phyloP scores from a whole-genome alignment of 2,797 vertebrate species.

The Alcedo quadribrachys region DNA sequence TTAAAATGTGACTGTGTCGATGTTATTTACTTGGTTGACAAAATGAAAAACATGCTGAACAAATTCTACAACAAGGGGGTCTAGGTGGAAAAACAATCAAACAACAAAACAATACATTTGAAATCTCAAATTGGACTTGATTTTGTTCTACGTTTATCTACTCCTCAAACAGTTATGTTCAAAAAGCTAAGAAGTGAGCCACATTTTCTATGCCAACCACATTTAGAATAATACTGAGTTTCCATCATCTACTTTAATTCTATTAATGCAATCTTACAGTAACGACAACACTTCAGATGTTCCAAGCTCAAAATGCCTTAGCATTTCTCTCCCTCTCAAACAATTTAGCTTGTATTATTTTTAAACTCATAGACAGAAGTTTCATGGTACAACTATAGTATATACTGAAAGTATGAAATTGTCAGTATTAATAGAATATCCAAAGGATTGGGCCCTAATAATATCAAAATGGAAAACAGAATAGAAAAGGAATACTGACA shows the following conservation, averaged over 20 bases:
- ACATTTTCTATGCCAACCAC: conserved; percentile 70
- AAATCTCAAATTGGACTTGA: conserved; percentile 6
- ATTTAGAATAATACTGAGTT: conserved; percentile 53
- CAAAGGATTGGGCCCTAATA: not conserved
- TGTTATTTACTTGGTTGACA: not conserved
- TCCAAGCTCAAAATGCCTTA: conserved; percentile 27
- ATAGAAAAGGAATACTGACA: not conserved
- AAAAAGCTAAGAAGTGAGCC: conserved; percentile 30
- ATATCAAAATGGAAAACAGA: not conserved
- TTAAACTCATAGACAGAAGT: conserved; percentile 5
- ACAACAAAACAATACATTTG: not conserved
- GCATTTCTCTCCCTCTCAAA: conserved; percentile 42
- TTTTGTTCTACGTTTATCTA: conserved; percentile 19
- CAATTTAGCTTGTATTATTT: conserved; percentile 18
- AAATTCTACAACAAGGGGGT: not conserved
- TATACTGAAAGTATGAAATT: not conserved
- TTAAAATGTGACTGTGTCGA: not conserved
- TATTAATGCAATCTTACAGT: conserved; percentile 19
- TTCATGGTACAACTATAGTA: not conserved
- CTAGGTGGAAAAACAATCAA: not conserved
- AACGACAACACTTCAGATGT: conserved; percentile 38
- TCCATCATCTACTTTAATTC: conserved; percentile 44
- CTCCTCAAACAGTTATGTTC: conserved; percentile 21
- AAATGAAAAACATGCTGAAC: not conserved
- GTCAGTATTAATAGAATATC: not conserved